Evolutionary conservation across 1,140 invertebrate species (phyloP).

Genomic region (Drosophila truncata): DNA sequence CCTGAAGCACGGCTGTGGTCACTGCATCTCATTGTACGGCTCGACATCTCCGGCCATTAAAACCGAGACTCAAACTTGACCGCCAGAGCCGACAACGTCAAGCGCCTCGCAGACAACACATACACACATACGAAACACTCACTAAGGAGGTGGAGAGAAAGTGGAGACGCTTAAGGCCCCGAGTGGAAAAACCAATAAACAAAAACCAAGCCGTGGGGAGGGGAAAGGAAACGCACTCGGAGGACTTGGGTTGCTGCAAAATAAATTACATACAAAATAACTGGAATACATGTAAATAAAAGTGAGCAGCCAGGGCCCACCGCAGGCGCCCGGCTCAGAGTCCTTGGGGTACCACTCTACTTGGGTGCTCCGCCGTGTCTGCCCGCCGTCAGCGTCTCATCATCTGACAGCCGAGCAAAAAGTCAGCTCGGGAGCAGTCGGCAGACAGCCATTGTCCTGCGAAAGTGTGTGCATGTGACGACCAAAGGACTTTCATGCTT

Average conservation of each 20-base stretch:
- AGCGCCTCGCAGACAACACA: constrained; percentile 33
- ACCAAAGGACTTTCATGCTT: constrained; percentile 80
- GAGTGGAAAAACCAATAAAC: constrained; percentile 78
- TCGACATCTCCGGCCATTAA: constrained; percentile 53
- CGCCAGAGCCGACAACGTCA: constrained; percentile 51
- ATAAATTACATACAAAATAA: constrained; percentile 83
- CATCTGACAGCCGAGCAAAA: constrained; percentile 71
- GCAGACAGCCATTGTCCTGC: constrained; percentile 61
- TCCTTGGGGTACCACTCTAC: constrained; percentile 3
- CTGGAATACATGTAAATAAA: constrained; percentile 83
- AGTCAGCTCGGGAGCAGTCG: constrained; percentile 66
- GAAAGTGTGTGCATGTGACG: constrained; percentile 48
- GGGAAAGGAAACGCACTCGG: constrained; percentile 55
- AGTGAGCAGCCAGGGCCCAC: constrained; percentile 45
- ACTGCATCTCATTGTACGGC: constrained; percentile 32
- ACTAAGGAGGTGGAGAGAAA: background rate
- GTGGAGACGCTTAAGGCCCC: constrained; percentile 40
- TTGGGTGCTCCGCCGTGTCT: constrained; percentile 41
- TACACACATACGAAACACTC: background rate
- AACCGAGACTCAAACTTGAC: constrained; percentile 69
- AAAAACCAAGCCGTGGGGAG: constrained; percentile 39
- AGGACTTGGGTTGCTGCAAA: constrained; percentile 50
- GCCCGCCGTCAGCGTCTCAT: constrained; percentile 74
- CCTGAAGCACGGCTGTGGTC: constrained; percentile 48
- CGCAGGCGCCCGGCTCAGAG: constrained; percentile 11